phyloP scores from a whole-genome alignment of 2,113 vertebrate genomes.

The Glareola pratincola region DNA sequence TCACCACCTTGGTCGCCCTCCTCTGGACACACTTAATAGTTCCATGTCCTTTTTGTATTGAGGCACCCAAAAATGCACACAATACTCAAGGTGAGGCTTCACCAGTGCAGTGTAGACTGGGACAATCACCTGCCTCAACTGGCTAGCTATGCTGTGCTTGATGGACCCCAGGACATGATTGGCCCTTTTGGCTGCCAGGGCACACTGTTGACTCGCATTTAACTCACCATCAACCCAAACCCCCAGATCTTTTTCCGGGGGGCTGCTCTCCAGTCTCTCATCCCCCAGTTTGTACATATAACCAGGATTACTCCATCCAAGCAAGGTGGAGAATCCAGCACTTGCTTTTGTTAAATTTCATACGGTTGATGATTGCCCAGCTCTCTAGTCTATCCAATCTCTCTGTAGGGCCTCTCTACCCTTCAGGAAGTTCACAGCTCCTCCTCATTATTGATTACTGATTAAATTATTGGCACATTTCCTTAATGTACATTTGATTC shows the following conservation, averaged over 20 bases:
- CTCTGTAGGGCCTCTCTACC: background rate
- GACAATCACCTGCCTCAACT: accelerated
- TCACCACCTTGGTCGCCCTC: accelerated
- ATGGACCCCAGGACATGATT: accelerated
- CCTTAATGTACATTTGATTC: background rate
- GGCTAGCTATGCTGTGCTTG: background rate
- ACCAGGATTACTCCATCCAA: background rate
- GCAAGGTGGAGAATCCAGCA: background rate
- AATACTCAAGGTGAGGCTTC: accelerated
- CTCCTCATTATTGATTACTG: background rate
- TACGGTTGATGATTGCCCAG: background rate
- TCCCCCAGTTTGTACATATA: background rate
- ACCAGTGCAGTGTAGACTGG: background rate
- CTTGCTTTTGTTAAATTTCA: background rate
- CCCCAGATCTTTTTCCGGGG: accelerated
- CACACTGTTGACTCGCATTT: too few relatives aligned
- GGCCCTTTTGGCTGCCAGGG: background rate
- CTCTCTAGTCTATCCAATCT: background rate
- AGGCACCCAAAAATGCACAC: background rate
- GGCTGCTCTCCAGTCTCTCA: background rate
- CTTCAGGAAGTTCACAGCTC: background rate
- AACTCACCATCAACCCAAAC: background rate
- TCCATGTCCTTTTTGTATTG: background rate
- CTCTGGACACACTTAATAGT: background rate
- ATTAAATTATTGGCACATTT: background rate